Conservation (phyloP, 2,797 vertebrate species). For the Mormyrops attenuatus region DNA sequence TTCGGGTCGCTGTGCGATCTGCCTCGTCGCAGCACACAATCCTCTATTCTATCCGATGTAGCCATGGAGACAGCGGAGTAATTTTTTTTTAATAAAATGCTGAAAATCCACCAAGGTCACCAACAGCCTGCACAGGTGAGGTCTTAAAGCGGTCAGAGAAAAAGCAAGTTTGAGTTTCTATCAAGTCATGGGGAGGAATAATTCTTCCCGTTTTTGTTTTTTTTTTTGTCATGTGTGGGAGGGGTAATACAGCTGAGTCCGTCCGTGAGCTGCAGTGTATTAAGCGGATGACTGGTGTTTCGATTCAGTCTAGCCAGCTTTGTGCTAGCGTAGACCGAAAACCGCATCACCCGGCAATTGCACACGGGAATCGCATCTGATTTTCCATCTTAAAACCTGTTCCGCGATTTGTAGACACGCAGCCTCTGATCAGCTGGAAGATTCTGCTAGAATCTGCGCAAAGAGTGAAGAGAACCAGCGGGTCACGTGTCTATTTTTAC, state of each 20-base stretch:
- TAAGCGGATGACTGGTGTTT: slow-evolving; percentile 3
- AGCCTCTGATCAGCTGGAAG: background rate
- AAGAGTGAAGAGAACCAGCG: background rate
- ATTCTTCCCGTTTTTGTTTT: slow-evolving; percentile 31
- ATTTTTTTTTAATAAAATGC: slow-evolving; percentile 53
- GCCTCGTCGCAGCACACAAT: slow-evolving; percentile 75
- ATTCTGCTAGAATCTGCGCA: background rate
- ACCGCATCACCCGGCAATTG: background rate
- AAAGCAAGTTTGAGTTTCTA: slow-evolving; percentile 65
- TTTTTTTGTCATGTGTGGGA: slow-evolving; percentile 24
- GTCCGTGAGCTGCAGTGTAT: background rate
- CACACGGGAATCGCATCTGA: background rate
- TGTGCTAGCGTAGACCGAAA: background rate
- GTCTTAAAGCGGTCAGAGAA: slow-evolving; percentile 63
- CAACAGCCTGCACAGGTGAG: slow-evolving; percentile 50
- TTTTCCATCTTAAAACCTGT: background rate
- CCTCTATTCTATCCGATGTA: slow-evolving; percentile 70
- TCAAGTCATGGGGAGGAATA: slow-evolving; percentile 60
- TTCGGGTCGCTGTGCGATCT: slow-evolving; percentile 93
- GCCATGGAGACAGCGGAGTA: slow-evolving; percentile 72
- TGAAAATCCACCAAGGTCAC: slow-evolving; percentile 63
- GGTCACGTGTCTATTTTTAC: background rate
- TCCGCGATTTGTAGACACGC: background rate
- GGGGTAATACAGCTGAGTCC: background rate
- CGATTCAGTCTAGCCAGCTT: background rate